These are phyloP conservation scores for Platygyra sinensis DNA, from an alignment of 64 coral and sea anemone genomes.

Conservation along the genomic window DNA sequence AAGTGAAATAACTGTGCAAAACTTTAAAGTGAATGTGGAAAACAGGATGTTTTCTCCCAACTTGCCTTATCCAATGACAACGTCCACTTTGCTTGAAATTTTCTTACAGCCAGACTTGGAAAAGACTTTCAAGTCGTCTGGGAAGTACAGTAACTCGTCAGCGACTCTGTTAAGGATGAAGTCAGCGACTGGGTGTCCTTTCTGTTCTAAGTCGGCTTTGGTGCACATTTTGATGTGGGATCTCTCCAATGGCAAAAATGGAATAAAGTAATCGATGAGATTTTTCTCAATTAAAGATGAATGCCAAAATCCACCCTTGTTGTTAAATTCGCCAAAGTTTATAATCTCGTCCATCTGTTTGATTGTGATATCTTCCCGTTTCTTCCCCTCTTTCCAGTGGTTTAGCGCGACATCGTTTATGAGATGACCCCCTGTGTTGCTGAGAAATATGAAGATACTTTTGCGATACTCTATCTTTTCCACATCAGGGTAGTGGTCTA, in stretches of 20 bases:
- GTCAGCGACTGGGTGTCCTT: constrained; percentile 43
- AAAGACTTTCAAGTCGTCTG: constrained; percentile 69
- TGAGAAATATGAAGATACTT: constrained; percentile 87
- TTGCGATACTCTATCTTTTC: constrained; percentile 70
- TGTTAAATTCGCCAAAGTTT: constrained; percentile 66
- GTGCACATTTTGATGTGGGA: constrained; percentile 77
- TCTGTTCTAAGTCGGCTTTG: constrained; percentile 61
- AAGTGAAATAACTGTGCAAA: too few relatives aligned
- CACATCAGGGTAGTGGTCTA: constrained; percentile 74
- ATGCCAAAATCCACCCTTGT: constrained; percentile 84
- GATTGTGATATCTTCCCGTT: constrained; percentile 66
- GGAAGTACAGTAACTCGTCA: constrained; percentile 81
- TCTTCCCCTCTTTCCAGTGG: constrained; percentile 67
- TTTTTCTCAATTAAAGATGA: constrained; percentile 63
- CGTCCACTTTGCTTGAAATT: constrained; percentile 85
- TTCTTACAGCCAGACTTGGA: constrained; percentile 91
- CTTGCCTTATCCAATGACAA: constrained; percentile 40
- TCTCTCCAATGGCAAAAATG: constrained; percentile 87
- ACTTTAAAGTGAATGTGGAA: too few relatives aligned
- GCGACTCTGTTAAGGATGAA: constrained; percentile 51
- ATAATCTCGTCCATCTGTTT: constrained; percentile 87
- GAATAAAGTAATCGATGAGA: constrained; percentile 88
- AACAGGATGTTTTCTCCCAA: too few relatives aligned
- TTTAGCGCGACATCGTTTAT: constrained; percentile 65
- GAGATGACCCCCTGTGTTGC: too few relatives aligned